Base-by-base conservation (phyloP, 2,888 invertebrate species). In the Coenonympha glycerion region DNA sequence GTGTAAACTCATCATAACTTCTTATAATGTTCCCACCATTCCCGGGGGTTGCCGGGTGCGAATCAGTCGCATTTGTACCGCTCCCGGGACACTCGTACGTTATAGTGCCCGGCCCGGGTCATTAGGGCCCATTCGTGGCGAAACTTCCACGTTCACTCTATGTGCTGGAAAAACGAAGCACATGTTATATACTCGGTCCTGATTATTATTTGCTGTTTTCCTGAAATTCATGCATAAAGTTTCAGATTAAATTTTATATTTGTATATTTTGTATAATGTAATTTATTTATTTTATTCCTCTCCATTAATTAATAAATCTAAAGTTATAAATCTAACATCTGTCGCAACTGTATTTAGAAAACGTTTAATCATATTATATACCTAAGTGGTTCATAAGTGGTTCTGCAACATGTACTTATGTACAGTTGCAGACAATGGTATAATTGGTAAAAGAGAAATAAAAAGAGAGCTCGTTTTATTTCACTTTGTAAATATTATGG, bases 121-220 rank as follows among this genome's bases (percentile, higher is more conserved):
- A 81, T 84, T 85, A 84, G 63, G 72, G 69, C 57, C 73, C 72
- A 81, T 82, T 83, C 74, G 76, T 61, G 71, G 70, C 30, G 44
- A 50, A 53, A 53, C 55, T 55, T 55, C 33, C 42, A 40, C 15
- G 18, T 19, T 41, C 28, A 39, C 15, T 18, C 13, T 33, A 15
- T 44, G 13, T 2, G 44, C 30, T 39, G 39, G 37, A 44, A 31
- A 44, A 44, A 44, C 31, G 15, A 42, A 13, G 6, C 11, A 39
- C 39, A 44, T n/a, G n/a, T n/a, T n/a, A n/a, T n/a, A n/a, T 19
- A 30, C 18, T 41, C 15, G 9, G 41, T 28, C 40, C 18, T 26
- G 28, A 39, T 39, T 39, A 39, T 39, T 39, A 39, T 39, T 39
- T 24, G 4, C 2, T 39, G 21, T 37, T 36, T 36, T 21, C 5